Percentiles rank a stretch among this genome's conserved stretches.
These are phyloP conservation scores for Catocala nupta DNA, from an alignment of 2,888 invertebrate genomes.

Conservation along the genomic window DNA sequence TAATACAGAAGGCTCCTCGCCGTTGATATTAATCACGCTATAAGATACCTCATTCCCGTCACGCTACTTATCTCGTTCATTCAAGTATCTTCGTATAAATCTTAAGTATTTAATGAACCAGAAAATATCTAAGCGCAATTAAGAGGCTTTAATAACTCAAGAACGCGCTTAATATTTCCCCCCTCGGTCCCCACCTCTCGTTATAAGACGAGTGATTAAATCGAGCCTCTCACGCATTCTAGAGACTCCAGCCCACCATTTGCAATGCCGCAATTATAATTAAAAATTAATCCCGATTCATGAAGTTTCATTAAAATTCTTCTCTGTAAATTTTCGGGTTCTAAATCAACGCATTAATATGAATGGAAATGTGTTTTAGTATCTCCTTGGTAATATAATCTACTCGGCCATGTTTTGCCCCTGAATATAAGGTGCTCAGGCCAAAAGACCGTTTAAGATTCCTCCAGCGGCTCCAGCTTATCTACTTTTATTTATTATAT, in stretches of 20 bases:
- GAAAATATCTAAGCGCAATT: constrained; percentile 78
- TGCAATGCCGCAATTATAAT: constrained; percentile 79
- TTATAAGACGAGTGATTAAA: constrained; percentile 82
- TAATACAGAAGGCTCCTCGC: constrained; percentile 29
- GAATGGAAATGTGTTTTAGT: constrained; percentile 43
- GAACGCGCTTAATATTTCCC: constrained; percentile 79
- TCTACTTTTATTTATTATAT: constrained; percentile 40
- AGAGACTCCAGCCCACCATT: constrained; percentile 69
- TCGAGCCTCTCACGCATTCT: constrained; percentile 79
- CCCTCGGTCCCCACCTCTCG: constrained; percentile 63
- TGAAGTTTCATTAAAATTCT: constrained; percentile 66
- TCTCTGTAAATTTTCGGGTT: constrained; percentile 60
- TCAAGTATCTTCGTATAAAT: constrained; percentile 65
- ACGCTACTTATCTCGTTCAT: constrained; percentile 59
- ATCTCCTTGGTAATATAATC: constrained; percentile 24
- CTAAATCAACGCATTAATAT: constrained; percentile 55
- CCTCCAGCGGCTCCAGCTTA: constrained; percentile 32
- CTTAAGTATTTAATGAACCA: constrained; percentile 76
- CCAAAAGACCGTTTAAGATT: constrained; percentile 26
- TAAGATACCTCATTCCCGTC: constrained; percentile 54
- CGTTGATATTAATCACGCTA: constrained; percentile 44
- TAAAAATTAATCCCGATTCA: constrained; percentile 80
- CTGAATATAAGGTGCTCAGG: constrained; percentile 19
- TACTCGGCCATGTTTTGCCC: constrained; percentile 22
- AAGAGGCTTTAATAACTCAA: constrained; percentile 78